Base-by-base conservation (phyloP, 2,888 invertebrate species). In the Tethea ocularis region DNA sequence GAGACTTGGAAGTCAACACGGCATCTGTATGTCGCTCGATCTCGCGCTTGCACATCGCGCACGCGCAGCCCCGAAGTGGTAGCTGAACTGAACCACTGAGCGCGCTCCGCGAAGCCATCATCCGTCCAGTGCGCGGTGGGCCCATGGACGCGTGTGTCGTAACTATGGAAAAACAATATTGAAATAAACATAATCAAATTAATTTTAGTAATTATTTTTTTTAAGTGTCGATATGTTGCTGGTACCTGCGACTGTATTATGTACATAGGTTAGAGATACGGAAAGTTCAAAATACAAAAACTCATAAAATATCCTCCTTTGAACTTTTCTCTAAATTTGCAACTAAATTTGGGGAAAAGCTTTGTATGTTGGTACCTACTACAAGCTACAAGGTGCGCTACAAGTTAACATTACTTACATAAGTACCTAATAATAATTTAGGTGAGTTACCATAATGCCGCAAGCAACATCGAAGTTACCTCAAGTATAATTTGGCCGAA, bases 41-140 rank as follows among this genome's bases (percentile, higher is more conserved):
- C 92, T 2, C 82, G 70, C 0, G 89, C 69, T 63, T 87, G 84
- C 1, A 93, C 84, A 46, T 85, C 76, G 8, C 74, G 75, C 17
- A 93, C 68, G 2, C 80, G 84, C 1, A 93, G 82, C 0, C 86
- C 83, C 0, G 91, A 83, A 1, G 77, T 76, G 2, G 46, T 15
- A 0, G 90, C 88, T 15, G 75, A 68, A 55, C 77, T 77, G 62
- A 95, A 93, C 93, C 96, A 97, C 74, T 93, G 94, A 0, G 95
- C 95, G 29, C 96, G 93, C 10, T 94, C 94, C 52, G 94, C 94
- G 69, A 96, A 93, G n/a, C 93, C 91, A 24, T 94, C 94, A 15
- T 91, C 90, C 5, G 84, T 80, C 92, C 92, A 93, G 60, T 92
- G 90, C 0, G 89, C 87, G 1, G 86, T 78, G 0, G 88, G 83